Evolutionary conservation across 92 coral and sea anemone species (phyloP), one percentile per base, ranked within the genome.

Genomic region (Phenganax stokvisi): DNA sequence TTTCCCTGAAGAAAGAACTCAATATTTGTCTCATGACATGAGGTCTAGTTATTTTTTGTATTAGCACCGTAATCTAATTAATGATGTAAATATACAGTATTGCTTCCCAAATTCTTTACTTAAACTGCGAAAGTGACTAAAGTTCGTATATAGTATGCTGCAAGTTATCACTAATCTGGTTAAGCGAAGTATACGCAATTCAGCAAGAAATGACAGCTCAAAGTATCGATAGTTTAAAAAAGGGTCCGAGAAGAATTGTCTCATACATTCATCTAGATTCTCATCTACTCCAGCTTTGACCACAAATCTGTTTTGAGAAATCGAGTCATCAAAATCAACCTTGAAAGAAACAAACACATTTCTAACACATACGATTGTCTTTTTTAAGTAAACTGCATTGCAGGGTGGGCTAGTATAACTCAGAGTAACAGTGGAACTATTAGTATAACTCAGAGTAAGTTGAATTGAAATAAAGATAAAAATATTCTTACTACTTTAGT

Each of bases 211-310:
- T 37, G 47, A 37, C 47, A 37, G 47, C 5, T 5, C 47, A 5
- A 37, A 37, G 47, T 37, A 37, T 37, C 47, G 47, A 37, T 5
- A 37, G 47, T 1, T 37, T 0, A 20, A 20, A n/a, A 1, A 57
- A 27, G 55, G 52, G 31, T 25, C 54, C 17, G 54, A 17, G 65
- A 37, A 31, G 25, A 30, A 9, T 37, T 37, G 47, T 37, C 47
- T 59, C 87, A 59, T 90, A 96, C 98, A 90, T 85, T 96, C 97
- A 85, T 96, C 99, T 56, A 96, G 89, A 80, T 85, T 88, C 29
- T 93, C 92, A 69, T 96, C 99, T 44, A 96, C 99, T 76, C 99
- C 97, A 68, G 99, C 97, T 79, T 96, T 96, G 30, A 96, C 97
- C 57, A 96, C 99, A 83, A 96, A 96, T 10, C 99, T 93, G 79